Percentiles rank a stretch among this genome's conserved stretches.
phyloP scores from a whole-genome alignment of 1,140 invertebrate genomes.

The Anastrepha obliqua region DNA sequence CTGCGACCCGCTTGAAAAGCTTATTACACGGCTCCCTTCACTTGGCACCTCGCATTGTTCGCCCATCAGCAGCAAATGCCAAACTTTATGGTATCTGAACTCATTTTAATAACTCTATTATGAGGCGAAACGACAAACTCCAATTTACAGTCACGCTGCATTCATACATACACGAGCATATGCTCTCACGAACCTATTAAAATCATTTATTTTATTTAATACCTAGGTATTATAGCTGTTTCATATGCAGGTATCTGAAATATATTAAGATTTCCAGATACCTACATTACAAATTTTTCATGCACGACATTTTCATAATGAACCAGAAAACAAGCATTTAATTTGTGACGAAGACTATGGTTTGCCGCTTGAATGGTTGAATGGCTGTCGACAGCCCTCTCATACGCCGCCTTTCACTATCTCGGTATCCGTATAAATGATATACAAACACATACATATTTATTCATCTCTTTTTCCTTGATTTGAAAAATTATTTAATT shows the following conservation, averaged over 20 bases:
- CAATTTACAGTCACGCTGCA: neutral
- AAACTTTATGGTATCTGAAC: constrained; percentile 20
- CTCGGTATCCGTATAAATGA: neutral
- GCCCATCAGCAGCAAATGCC: neutral
- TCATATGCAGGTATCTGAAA: neutral
- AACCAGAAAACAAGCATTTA: constrained; percentile 24
- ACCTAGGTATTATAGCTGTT: no score
- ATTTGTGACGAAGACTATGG: constrained; percentile 25
- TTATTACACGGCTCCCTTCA: neutral
- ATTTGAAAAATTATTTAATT: constrained; percentile 32
- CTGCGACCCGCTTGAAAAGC: neutral
- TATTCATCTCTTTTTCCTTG: neutral
- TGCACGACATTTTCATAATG: constrained; percentile 45
- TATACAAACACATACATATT: neutral
- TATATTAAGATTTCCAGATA: neutral
- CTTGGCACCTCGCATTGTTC: neutral
- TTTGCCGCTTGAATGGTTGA: constrained; percentile 36
- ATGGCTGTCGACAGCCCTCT: neutral
- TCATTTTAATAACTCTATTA: constrained; percentile 15
- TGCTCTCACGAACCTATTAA: no score
- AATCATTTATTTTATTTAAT: no score
- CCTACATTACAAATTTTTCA: neutral
- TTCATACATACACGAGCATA: no score
- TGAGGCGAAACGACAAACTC: neutral
- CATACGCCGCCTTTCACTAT: neutral